Evolutionary conservation across 2,113 vertebrate species (phyloP), one percentile per base, ranked within the genome.

Genomic region (Cynoglossus semilaevis): DNA sequence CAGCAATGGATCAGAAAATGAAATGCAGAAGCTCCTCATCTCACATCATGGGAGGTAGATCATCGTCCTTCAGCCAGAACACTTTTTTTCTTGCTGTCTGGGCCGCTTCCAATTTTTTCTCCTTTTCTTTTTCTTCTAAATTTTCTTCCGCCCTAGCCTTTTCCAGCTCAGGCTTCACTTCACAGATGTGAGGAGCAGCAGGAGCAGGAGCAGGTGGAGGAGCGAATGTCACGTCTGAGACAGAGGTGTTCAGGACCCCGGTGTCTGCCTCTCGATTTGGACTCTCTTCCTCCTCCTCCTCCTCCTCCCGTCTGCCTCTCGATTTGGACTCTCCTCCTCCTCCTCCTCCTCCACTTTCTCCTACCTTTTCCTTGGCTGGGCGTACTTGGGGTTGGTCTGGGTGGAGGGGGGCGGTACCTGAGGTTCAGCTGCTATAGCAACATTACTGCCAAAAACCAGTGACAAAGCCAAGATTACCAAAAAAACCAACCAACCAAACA

Each of bases 31-130:
- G 13, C 53, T 63, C 65, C 15, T 58, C 69, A 67, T 88, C 91
- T 93, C 93, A 92, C 88, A 51, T 92, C 74, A 49, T 91, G 71
- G 91, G 90, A 65, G 86, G 88, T 13, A 85, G 84, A 11, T 91
- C 87, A 67, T 91, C 77, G 56, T 91, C 86, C 77, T 90, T 85
- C 79, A 81, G 74, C 72, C 87, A 82, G 63, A 74, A 70, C 64
- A 90, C 89, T 88, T 89, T 93, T 17, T 7, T 84, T 59, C 3
- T 47, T 22, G 58, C 79, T 74, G 81, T 72, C 75, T 84, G 64
- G 71, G 77, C 79, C 48, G 54, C 57, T 41, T 67, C 58, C 19
- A 6, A 36, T 45, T 55, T 69, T 47, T 35, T 63, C 38, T 76
- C 77, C 56, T 79, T 41, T 72, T 69, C 51, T 59, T 73, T 81